Evolutionary conservation across 2,113 vertebrate species (phyloP).

Genomic region (Tupaia tana): DNA sequence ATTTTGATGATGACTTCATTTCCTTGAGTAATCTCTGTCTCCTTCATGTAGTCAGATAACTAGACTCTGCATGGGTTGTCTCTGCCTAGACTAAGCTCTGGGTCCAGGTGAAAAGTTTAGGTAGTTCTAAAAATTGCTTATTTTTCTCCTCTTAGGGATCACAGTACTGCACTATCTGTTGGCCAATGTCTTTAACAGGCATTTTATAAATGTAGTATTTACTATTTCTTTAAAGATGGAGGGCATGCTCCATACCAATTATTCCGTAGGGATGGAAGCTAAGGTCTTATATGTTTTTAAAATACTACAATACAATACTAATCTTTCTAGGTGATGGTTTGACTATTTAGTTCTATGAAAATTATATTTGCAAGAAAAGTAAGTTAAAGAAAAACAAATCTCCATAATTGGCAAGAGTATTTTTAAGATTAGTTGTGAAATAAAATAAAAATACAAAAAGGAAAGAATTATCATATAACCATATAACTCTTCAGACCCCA

Average conservation of each 20-base stretch:
- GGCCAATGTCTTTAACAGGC: not conserved
- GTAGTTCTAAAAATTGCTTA: not conserved
- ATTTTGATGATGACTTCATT: not conserved
- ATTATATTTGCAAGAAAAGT: not conserved
- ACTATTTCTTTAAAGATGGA: not conserved
- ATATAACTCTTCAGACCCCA: not conserved
- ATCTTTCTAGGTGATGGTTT: not conserved
- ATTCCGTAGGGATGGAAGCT: not conserved
- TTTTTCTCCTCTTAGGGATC: not conserved
- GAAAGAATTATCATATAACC: conserved; percentile 8
- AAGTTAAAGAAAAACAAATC: conserved; percentile 7
- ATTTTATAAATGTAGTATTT: not conserved
- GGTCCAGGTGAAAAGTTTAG: not conserved
- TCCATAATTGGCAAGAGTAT: not conserved
- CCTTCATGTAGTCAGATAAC: not conserved
- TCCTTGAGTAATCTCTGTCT: not conserved
- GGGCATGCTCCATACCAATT: not conserved
- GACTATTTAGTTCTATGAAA: conserved; percentile 12
- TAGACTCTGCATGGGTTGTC: not conserved
- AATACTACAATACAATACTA: not conserved
- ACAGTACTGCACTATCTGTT: not conserved
- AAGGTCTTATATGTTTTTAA: not conserved
- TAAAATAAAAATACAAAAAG: conserved; percentile 20
- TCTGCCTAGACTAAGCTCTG: not conserved
- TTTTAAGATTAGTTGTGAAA: not conserved